Evolutionary conservation across 2,797 vertebrate species (phyloP), one percentile per base, ranked within the genome.

Genomic region (Protosalanx chinensis): DNA sequence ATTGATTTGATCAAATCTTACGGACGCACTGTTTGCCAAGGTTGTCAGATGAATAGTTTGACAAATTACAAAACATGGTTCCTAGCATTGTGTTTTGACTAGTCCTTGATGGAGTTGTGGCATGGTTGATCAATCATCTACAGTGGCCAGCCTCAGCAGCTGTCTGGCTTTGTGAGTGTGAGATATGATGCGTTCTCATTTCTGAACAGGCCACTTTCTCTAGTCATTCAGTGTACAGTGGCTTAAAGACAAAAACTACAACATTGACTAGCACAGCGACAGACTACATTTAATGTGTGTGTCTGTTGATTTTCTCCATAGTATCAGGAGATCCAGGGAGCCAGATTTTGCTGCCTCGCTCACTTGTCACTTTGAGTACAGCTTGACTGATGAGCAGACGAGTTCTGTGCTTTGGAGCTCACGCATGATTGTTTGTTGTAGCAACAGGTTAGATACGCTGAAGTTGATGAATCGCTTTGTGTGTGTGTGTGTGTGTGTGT

Each of bases 161-260:
- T 86, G 83, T 85, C 87, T 72, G 23, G 23, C 33, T 75, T 79
- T 85, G 86, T 87, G 81, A 84, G 69, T 70, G 71, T 84, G 81
- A 86, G 79, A 53, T n/a, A 16, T 35, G 32, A 18, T 33, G 79
- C 82, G 78, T 59, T 70, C 74, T 72, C 75, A 65, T 85, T 85
- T 78, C 81, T 20, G 13, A 67, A 46, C 46, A 46, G 29, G 41
- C 15, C 65, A 30, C 37, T 60, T 23, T 23, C 58, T 60, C 23
- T n/a, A 53, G 3, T 60, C 23, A 29, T 27, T 53, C 18, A 3
- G 51, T 53, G 18, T n/a, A 16, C 51, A 16, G 15, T 16, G 51
- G 37, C 37, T 41, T 10, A 53, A 53, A 53, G 18, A 53, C 51
- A 53, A 53, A 53, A 53, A 53, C 18, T 53, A 53, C 51, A 53